Conservation (phyloP, 2,888 invertebrate species). For the Operophtera brumata region DNA sequence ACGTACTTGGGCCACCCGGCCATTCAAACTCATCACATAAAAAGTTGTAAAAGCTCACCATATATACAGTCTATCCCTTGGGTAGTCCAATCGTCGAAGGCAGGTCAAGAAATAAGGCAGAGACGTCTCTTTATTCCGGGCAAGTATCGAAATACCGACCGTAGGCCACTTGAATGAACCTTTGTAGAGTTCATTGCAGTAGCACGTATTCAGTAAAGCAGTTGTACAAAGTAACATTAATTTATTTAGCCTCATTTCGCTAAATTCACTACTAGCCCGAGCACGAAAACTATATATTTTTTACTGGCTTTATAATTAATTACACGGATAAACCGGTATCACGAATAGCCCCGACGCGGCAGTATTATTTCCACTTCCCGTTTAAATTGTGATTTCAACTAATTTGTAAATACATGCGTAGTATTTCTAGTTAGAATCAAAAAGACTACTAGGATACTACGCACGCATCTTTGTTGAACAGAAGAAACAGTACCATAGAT, state of each 20-base stretch:
- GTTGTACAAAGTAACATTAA: not conserved
- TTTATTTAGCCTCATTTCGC: not conserved
- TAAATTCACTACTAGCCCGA: not conserved
- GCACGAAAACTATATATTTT: no score
- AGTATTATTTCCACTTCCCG: no score
- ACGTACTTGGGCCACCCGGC: not conserved
- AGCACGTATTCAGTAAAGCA: not conserved
- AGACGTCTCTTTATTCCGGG: constrained; percentile 94
- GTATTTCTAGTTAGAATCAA: no score
- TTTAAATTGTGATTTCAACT: no score
- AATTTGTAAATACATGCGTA: no score
- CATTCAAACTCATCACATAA: not conserved
- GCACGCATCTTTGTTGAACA: no score
- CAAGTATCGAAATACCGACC: constrained; percentile 88
- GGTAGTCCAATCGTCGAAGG: constrained; percentile 91
- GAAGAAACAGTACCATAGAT: no score
- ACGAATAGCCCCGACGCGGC: no score
- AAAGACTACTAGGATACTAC: no score
- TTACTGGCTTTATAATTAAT: no score
- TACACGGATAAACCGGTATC: no score
- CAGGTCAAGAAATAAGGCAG: constrained; percentile 93
- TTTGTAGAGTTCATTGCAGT: constrained; percentile 5
- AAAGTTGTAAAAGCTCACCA: constrained; percentile 82
- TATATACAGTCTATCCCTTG: constrained; percentile 90
- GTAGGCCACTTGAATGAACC: constrained; percentile 82